Evolutionary conservation across 2,113 vertebrate genomes (phyloP), one percentile per base, ranked within the genome.

Genomic region (Oncorhynchus clarkii): DNA sequence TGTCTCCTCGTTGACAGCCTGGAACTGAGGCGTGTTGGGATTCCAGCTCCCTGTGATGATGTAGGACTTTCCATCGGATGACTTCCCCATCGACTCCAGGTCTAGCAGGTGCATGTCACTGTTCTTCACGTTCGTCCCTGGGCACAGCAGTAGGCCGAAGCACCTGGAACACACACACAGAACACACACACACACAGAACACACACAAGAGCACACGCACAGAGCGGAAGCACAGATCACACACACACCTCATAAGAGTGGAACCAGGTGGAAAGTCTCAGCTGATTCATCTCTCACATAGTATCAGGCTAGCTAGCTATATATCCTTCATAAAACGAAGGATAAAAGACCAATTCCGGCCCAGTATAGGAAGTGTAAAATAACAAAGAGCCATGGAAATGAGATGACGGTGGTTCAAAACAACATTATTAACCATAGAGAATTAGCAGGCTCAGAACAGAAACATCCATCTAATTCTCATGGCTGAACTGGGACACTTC

Each of bases 31-130:
- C 65, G 97, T 98, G 90, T 98, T 99, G 54, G 97, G 96, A 92
- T 98, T 98, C 98, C 98, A 99, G 90, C 96, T 99, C 85, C 97
- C 98, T 78, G 98, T 98, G 90, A 99, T 99, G 84, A 99, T 95
- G 2, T 99, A 99, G 2, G 97, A 99, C 83, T 98, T 99, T 71
- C 98, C 97, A 88, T 99, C 98, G 24, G 98, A 99, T 88, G 97
- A 98, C 91, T 99, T 99, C 84, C 98, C 98, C 98, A 99, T 99
- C 48, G 98, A 99, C 82, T 99, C 98, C 95, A 99, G 92, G 89
- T 98, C 97, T 64, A 99, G 83, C 75, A 99, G 94, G 86, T 99
- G 98, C 98, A 99, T 99, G 88, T 99, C 97, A 31, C 97, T 96
- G 68, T 98, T 98, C 83, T 95, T 94, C 62, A 99, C 97, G 71